phyloP scores from a whole-genome alignment of 2,888 invertebrate genomes.

The Globia sparganii region DNA sequence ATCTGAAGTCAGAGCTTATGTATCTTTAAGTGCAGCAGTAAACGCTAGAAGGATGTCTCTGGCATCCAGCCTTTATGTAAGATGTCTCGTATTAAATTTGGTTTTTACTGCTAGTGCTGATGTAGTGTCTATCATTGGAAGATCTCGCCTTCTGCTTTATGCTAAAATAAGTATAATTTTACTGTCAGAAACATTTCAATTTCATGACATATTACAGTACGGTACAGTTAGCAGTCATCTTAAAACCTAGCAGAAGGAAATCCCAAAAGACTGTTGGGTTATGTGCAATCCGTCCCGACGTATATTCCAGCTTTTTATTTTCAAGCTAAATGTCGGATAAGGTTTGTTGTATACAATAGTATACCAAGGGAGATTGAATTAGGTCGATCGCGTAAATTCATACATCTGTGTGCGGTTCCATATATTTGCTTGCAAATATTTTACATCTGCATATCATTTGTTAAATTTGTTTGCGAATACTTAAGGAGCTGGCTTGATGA shows the following conservation, averaged over 20 bases:
- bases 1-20: slow-evolving; percentile 23
- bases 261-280: slow-evolving; percentile 82
- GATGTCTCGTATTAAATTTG: slow-evolving; percentile 20
- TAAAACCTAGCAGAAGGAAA: slow-evolving; percentile 76
- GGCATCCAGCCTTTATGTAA: slow-evolving; percentile 13
- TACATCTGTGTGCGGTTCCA: slow-evolving; percentile 52
- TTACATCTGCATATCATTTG: slow-evolving; percentile 63
- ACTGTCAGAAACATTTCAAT: not conserved
- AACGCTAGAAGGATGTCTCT: slow-evolving; percentile 28
- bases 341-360: slow-evolving; percentile 71
- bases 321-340: slow-evolving; percentile 78
- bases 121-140: slow-evolving; percentile 2
- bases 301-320: slow-evolving; percentile 80
- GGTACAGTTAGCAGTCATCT: slow-evolving; percentile 68
- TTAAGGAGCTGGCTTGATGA: slow-evolving; percentile 55
- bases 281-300: slow-evolving; percentile 80
- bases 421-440: slow-evolving; percentile 65
- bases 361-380: slow-evolving; percentile 66
- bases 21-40: slow-evolving; percentile 32
- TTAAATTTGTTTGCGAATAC: slow-evolving; percentile 57
- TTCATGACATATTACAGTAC: slow-evolving; percentile 50
- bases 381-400: slow-evolving; percentile 63
- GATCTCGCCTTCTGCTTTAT: not conserved
- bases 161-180: not conserved
- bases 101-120: slow-evolving; percentile 19